Base-by-base conservation (phyloP, 1,140 invertebrate species). In the Drosophila biarmipes region DNA sequence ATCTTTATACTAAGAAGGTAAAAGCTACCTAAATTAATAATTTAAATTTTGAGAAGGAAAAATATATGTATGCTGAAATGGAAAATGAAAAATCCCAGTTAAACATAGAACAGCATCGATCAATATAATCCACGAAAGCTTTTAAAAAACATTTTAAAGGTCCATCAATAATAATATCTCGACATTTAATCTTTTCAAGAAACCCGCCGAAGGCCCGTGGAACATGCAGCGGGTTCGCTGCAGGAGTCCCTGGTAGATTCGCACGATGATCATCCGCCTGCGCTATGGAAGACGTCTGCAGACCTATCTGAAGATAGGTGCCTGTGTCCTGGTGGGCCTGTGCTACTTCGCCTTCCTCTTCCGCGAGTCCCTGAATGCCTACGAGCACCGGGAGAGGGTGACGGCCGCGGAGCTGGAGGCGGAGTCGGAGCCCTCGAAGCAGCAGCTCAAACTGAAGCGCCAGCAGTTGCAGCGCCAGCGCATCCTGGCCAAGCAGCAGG, bases 301-400 rank as follows among this genome's bases (percentile, higher is more conserved):
- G 29, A 82, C 84, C 63, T 91, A 90, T 68, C 71, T 92, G 10
- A 92, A 92, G 61, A 74, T 84, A 57, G 73, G 85, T 53, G 77
- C 73, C 46, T 79, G 85, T 54, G 51, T 91, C 14, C 34, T 90
- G 11, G 73, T 86, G n/a, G 86, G 81, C 42, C 49, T 90, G 34
- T 90, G 89, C 31, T 92, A 92, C 62, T 91, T 92, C 55, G 77
- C 76, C 51, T 91, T 92, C 53, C 71, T 92, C 6, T 90, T 92
- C 37, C 89, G 91, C 4, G 91, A 92, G 45, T 92, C 91, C 14
- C 61, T 92, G 6, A 87, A 91, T 57, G 91, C 91, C 6, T 90
- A 78, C 49, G 91, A 92, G 71, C 74, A 86, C 29, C 73, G 89
- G 4, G 86, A 90, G 21, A 62, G 84, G 2, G 58, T 56, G 0